Evolutionary conservation across 2,888 invertebrate species (phyloP).

Genomic region (Hemaris fuciformis): DNA sequence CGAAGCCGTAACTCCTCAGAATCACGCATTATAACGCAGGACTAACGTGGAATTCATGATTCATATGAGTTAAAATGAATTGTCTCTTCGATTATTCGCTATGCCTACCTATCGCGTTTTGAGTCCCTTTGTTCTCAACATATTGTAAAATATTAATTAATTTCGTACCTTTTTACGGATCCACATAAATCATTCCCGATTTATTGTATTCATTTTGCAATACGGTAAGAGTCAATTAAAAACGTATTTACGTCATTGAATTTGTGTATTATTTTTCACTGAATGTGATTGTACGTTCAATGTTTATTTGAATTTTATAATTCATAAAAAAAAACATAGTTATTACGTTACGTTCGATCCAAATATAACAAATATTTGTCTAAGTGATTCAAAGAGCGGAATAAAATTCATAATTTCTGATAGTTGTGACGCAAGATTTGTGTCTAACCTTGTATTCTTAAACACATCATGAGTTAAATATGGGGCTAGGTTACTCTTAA

Average conservation of each 20-base stretch:
- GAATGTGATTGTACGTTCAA: background rate
- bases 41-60: slow-evolving; percentile 32
- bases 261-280: background rate
- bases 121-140: slow-evolving; percentile 26
- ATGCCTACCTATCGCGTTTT: slow-evolving; percentile 27
- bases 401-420: no score
- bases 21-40: background rate
- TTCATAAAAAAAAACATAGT: no score
- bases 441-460: no score
- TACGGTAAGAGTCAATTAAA: background rate
- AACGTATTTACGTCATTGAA: background rate
- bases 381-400: no score
- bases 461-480: no score
- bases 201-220: slow-evolving; percentile 2
- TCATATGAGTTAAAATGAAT: slow-evolving; percentile 42
- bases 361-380: no score
- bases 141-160: slow-evolving; percentile 26
- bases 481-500: no score
- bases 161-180: background rate
- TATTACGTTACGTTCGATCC: background rate
- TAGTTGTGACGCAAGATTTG: no score
- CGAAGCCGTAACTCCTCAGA: background rate
- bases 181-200: background rate
- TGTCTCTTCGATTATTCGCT: slow-evolving; percentile 26
- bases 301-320: background rate